These are phyloP conservation scores for Nannospalax galili DNA, from an alignment of 2,113 vertebrate genomes.

Conservation along the genomic window DNA sequence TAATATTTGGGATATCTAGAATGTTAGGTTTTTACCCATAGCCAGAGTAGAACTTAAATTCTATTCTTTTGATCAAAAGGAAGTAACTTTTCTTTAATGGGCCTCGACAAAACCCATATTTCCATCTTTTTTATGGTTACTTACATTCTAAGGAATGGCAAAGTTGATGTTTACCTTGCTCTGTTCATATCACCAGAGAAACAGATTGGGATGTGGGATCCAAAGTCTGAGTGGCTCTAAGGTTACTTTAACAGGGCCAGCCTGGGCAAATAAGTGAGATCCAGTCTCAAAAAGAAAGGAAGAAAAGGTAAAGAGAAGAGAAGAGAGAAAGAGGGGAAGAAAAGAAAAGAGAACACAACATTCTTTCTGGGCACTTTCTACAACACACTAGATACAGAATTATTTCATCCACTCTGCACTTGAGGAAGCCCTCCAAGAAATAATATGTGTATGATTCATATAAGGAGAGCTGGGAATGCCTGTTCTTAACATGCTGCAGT, in stretches of 20 bases:
- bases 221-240: background rate
- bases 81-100: background rate
- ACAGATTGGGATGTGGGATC: no score
- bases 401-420: background rate
- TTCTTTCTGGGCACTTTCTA: background rate
- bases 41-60: no score
- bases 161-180: background rate
- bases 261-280: background rate
- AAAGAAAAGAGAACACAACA: no score
- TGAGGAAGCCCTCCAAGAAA: background rate
- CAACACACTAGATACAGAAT: background rate
- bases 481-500: fast-evolving
- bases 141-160: no score
- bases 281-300: background rate
- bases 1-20: background rate
- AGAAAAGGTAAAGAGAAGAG: no score
- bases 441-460: background rate
- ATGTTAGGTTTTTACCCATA: no score
- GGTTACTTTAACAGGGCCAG: background rate
- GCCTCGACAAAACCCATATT: background rate
- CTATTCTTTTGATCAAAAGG: background rate
- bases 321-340: no score
- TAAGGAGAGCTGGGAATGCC: background rate
- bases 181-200: no score
- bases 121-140: background rate